Evolutionary conservation across 2,888 invertebrate genomes (phyloP), one percentile per base, ranked within the genome.

Genomic region (Ornithoptera alexandrae): DNA sequence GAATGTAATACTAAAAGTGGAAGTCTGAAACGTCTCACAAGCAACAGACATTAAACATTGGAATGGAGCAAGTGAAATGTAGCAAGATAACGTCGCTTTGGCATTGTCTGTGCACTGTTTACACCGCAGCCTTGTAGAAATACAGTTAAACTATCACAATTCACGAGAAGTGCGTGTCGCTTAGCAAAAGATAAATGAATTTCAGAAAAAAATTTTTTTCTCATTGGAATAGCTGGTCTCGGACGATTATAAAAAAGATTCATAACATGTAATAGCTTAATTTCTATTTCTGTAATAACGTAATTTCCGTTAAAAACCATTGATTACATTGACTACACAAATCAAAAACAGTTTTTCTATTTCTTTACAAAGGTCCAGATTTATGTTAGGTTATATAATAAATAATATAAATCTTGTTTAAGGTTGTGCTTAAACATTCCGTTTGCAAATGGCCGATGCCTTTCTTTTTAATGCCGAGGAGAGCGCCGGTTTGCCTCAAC

Each of bases 21-120:
- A n/a, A n/a, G 73, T 70, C 72, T 71, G 71, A 39, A 12, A 72
- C 66, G 72, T 73, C 77, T 75, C 79, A 73, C 76, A 76, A 74
- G 77, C 79, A 78, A 76, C 72, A 74, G 78, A 74, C 74, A 75
- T 78, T 79, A 77, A 71, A 77, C 78, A 71, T 75, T 70, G 73
- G 74, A 72, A 73, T 73, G 75, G 76, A 74, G 77, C 75, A 78
- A 76, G 74, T 74, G 73, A 78, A 78, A 79, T 76, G 72, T 73
- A 74, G 73, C 57, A 68, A 66, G 61, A 69, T 71, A 65, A 46
- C 20, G 65, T 30, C 30, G 30, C 66, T 71, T 59, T 69, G n/a
- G 69, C 72, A 69, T 72, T 70, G 71, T 73, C 69, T 71, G 50
- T 50, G n/a, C 36, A 5, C 12, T 50, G 50, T 50, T 3, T 3